Evolutionary conservation across 1,140 invertebrate genomes (phyloP).

Genomic region (Antheraea pernyi): DNA sequence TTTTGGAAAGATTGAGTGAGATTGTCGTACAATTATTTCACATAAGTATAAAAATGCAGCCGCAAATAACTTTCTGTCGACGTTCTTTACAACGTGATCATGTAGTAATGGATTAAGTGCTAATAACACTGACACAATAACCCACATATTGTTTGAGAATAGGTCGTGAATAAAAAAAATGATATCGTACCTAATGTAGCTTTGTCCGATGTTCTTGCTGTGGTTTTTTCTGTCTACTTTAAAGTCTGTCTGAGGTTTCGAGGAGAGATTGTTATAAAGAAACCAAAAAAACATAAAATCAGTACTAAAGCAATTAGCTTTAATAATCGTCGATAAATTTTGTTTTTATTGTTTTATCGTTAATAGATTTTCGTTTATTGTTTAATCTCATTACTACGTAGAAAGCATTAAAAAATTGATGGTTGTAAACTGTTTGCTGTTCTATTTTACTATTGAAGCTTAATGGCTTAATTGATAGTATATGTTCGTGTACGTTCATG

Average conservation of each 20-base stretch:
- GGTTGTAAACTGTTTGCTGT: no score
- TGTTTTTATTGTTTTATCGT: background rate
- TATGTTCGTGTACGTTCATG: no score
- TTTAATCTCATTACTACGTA: background rate
- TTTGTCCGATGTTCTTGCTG: background rate
- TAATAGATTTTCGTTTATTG: no score
- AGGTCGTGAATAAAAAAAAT: constrained; percentile 29
- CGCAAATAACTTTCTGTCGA: background rate
- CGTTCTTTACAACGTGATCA: background rate
- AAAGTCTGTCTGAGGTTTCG: background rate
- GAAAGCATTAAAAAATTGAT: background rate
- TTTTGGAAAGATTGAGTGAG: no score
- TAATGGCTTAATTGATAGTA: no score
- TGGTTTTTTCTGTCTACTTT: background rate
- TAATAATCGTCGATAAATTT: background rate
- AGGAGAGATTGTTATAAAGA: background rate
- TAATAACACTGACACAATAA: constrained; percentile 62
- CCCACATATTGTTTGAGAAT: constrained; percentile 41
- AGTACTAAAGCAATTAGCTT: background rate
- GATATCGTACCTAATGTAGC: constrained; percentile 28
- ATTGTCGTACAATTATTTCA: background rate
- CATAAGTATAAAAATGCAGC: background rate
- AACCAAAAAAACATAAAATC: background rate
- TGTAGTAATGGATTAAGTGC: constrained; percentile 34
- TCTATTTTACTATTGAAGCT: no score